Evolutionary conservation across 2,888 invertebrate genomes (phyloP).

Genomic region (Poecilobothrus nobilitatus): DNA sequence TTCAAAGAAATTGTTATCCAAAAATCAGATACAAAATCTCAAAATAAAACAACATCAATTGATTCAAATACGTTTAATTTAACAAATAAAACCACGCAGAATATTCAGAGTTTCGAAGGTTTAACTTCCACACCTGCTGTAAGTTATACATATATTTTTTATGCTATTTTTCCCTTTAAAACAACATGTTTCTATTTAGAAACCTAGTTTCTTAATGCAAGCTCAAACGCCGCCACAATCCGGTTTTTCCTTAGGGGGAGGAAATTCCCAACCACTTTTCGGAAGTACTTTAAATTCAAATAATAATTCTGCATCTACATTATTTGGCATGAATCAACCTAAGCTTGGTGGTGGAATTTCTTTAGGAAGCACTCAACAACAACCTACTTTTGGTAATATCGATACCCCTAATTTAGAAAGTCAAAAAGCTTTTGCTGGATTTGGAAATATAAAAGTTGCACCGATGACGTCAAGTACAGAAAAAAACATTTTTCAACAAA

Average conservation of each 20-base stretch:
- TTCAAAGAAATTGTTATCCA: conserved; percentile 28
- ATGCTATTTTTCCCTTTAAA: too few relatives aligned
- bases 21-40: conserved; percentile 16
- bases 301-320: background rate
- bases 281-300: background rate
- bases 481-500: background rate
- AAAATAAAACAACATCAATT: conserved; percentile 8
- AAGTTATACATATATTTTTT: background rate
- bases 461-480: background rate
- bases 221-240: background rate
- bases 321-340: background rate
- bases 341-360: background rate
- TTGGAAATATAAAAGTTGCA: background rate
- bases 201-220: background rate
- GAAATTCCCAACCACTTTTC: background rate
- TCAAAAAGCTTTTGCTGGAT: background rate
- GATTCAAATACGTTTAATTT: conserved; percentile 10
- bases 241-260: background rate
- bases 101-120: background rate
- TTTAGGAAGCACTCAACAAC: background rate
- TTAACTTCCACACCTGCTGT: background rate
- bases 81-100: background rate
- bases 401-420: background rate
- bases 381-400: too few relatives aligned
- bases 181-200: background rate